These are phyloP conservation scores for Falco punctatus DNA, from an alignment of 2,113 vertebrate species.

Conservation along the genomic window DNA sequence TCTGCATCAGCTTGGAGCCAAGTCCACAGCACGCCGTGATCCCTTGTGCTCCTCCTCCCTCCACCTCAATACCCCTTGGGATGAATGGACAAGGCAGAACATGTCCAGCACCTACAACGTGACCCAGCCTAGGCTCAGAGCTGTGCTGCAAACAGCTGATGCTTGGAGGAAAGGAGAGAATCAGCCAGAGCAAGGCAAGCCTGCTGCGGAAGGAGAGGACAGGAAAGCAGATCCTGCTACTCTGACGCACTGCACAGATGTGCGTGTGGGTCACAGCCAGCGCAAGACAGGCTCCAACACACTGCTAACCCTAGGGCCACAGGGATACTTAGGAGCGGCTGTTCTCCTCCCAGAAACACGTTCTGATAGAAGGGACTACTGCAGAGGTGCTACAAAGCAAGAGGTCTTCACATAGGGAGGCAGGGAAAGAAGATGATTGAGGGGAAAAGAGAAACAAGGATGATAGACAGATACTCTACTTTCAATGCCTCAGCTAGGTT, in stretches of 20 bases:
- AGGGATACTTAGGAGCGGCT: not conserved
- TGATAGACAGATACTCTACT: not conserved
- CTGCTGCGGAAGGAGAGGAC: not conserved
- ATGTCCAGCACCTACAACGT: rapidly evolving
- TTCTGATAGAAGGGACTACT: not conserved
- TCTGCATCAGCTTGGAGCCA: not conserved
- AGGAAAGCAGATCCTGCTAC: not conserved
- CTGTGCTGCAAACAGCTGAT: not conserved
- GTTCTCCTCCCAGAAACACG: not conserved
- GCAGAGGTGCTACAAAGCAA: not conserved
- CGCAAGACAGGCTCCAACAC: not conserved
- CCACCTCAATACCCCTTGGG: not conserved
- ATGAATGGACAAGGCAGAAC: not conserved
- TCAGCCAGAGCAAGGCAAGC: not conserved
- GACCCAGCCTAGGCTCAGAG: not conserved
- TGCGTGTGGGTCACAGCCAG: rapidly evolving
- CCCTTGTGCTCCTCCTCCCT: not conserved
- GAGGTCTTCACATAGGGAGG: not conserved
- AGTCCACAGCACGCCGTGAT: not conserved
- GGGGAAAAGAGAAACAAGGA: not conserved
- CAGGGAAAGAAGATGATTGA: not conserved
- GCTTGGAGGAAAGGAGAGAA: not conserved
- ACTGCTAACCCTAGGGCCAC: not conserved
- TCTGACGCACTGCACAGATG: rapidly evolving
- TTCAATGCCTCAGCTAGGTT: not conserved